A percentile compares a stretch with the other conserved stretches of the same genome.
These are phyloP conservation scores for Acanthis flammea DNA, from an alignment of 2,797 vertebrate genomes.

Conservation along the genomic window DNA sequence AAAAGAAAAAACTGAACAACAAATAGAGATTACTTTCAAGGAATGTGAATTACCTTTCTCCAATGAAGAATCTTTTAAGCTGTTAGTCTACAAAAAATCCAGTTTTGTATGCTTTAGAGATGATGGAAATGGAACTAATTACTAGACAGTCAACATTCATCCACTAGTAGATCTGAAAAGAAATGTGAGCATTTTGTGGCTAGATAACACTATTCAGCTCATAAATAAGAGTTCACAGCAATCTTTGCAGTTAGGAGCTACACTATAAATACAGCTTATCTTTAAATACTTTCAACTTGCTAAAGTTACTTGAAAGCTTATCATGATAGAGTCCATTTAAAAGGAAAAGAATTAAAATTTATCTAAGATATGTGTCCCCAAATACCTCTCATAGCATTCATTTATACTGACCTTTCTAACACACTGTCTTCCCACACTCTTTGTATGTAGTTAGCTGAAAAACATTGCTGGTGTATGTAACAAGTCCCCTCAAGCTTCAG, in stretches of 20 bases:
- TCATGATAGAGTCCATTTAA: slow-evolving; percentile 16
- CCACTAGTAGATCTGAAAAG: neutral
- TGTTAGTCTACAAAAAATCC: neutral
- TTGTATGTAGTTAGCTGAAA: neutral
- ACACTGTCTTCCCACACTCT: neutral
- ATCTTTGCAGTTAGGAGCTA: neutral
- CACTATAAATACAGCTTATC: slow-evolving; percentile 11
- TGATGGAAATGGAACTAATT: neutral
- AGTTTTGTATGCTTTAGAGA: neutral
- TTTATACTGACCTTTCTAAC: slow-evolving; percentile 11
- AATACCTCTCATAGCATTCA: neutral
- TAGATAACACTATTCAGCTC: neutral
- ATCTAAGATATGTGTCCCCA: slow-evolving; percentile 3
- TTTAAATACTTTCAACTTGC: slow-evolving; percentile 20
- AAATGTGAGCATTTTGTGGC: neutral
- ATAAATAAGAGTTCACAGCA: slow-evolving; percentile 10
- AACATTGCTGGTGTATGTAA: neutral
- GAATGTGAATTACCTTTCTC: neutral
- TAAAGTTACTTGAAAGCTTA: slow-evolving; percentile 21
- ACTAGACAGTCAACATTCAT: neutral
- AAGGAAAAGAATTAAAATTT: slow-evolving; percentile 37
- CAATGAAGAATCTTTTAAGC: neutral
- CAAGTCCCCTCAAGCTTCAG: neutral
- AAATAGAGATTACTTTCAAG: neutral
- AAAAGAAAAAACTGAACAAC: neutral